Base-by-base conservation (phyloP, 2,113 vertebrate genomes). In the Anhinga rufa region DNA sequence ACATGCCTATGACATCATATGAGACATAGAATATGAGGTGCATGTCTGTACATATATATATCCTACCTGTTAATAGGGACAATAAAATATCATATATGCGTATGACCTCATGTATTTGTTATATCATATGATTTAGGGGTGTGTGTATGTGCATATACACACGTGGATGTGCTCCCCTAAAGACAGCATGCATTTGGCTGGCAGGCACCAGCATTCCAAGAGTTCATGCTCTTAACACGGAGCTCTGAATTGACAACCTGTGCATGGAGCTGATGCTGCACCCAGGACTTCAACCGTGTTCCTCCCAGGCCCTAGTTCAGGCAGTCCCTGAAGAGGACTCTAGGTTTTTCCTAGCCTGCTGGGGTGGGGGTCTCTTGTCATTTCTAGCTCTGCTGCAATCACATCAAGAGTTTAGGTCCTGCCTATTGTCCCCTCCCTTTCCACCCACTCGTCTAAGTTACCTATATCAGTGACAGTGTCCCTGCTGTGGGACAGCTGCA, bases 391-490 rank as follows among this genome's bases (percentile, higher is more conserved):
- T 92, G 93, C 94, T 95, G 90, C n/a, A 49, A 94, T 82, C 66
- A 40, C 66, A 52, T 87, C 42, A 68, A 69, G 96, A 87, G 81
- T 96, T 80, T 58, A 83, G 83, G 88, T 81, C 95, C 98, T 98
- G 94, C 44, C 98, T 98, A 76, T 12, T 79, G 88, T 97, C 98
- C 98, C 98, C 95, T 95, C 98, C 98, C 98, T 98, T 98, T 95
- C 85, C 97, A 85, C 96, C 97, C 97, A 40, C 97, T 98, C 81
- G 36, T 98, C 98, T 98, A 96, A 98, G 97, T 98, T 98, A 99
- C 99, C 99, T 96, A 99, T 99, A 97, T 99, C 99, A 90, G 99
- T 99, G 92, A 99, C 99, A 64, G 99, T 99, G 98, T 99, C 99
- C 98, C 99, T 99, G 99, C 99, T 99, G 97, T 99, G 99, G 92